phyloP scores from a whole-genome alignment of 2,113 vertebrate species.

The Gopherus flavomarginatus region DNA sequence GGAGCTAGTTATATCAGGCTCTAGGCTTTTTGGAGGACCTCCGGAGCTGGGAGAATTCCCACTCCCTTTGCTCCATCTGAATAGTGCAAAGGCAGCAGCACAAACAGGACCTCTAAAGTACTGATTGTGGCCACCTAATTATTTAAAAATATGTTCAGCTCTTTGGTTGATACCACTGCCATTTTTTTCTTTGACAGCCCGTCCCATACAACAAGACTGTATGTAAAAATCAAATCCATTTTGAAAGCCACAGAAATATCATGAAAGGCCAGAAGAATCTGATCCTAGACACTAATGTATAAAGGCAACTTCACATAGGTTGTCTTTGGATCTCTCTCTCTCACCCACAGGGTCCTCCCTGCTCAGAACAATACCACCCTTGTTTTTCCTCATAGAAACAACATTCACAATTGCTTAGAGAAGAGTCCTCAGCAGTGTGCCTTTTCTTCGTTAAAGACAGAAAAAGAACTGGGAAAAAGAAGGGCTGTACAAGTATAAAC shows the following conservation, averaged over 20 bases:
- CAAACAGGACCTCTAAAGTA: background rate
- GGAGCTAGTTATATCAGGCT: background rate
- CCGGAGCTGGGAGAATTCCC: rapidly evolving
- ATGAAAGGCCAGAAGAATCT: too few species aligned
- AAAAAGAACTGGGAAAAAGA: background rate
- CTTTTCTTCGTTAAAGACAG: background rate
- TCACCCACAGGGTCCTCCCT: background rate
- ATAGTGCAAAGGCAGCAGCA: background rate
- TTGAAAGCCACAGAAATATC: too few species aligned
- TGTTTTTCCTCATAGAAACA: background rate
- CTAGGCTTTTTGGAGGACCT: background rate
- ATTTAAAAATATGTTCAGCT: background rate
- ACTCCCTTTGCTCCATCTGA: background rate
- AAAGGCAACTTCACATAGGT: too few species aligned
- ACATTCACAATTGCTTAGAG: background rate
- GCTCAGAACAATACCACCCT: background rate
- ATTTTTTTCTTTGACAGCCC: background rate
- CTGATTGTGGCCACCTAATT: background rate
- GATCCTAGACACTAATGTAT: too few species aligned
- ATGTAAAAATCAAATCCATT: too few species aligned
- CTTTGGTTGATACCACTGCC: background rate
- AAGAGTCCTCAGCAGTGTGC: background rate
- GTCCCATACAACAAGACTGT: background rate
- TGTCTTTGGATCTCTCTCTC: background rate
- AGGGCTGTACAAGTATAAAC: background rate